Evolutionary conservation across 2,797 vertebrate species (phyloP).

Genomic region (Petrocephalus schoutedeni): DNA sequence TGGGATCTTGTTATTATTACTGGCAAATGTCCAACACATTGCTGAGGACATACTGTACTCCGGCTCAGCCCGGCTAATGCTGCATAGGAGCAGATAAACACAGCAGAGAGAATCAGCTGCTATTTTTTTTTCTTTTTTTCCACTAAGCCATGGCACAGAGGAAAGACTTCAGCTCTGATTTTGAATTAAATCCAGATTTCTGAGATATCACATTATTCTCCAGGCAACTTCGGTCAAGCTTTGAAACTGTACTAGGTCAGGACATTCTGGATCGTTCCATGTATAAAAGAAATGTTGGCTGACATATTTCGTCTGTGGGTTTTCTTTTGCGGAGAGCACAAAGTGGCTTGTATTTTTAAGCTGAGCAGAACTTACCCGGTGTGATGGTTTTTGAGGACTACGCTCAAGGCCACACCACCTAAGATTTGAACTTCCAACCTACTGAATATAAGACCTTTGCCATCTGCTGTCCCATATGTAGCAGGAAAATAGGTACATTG

Average conservation of each 20-base stretch:
- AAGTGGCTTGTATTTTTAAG: not conserved
- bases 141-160: not conserved
- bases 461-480: slow-evolving; percentile 1
- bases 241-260: not conserved
- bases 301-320: not conserved
- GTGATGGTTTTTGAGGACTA: not conserved
- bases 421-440: slow-evolving; percentile 2
- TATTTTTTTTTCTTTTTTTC: not conserved
- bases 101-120: not conserved
- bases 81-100: not conserved
- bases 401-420: not conserved
- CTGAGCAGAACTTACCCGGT: not conserved
- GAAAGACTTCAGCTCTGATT: not conserved
- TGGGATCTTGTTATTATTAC: slow-evolving; percentile 39
- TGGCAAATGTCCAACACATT: slow-evolving; percentile 36
- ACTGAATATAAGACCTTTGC: not conserved
- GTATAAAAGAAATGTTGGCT: not conserved
- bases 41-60: slow-evolving; percentile 35
- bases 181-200: not conserved
- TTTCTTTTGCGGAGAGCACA: not conserved
- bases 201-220: not conserved
- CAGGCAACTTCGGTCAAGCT: not conserved
- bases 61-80: slow-evolving; percentile 20
- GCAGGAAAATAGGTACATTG: not conserved
- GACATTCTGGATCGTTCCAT: not conserved